Evolutionary conservation across 2,113 vertebrate genomes (phyloP), one percentile per base, ranked within the genome.

Genomic region (Pseudolaguvia tuberculata): DNA sequence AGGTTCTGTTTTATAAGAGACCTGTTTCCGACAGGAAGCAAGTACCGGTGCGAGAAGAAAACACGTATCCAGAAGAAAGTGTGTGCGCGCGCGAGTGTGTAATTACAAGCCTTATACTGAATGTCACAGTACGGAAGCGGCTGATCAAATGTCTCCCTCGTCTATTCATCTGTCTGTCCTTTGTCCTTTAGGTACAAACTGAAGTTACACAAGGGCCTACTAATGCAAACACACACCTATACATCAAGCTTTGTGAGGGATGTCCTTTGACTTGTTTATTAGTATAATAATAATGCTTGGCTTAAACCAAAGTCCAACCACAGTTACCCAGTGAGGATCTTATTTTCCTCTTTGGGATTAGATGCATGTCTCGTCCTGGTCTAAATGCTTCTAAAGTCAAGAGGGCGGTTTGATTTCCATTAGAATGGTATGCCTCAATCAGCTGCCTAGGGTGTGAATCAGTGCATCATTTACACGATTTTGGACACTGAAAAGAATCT

Each of bases 1-100:
- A 48, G 70, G 23, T 31, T 48, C 25, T 52, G 71, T 73, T 62
- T 48, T 13, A n/a, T n/a, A n/a, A n/a, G 47, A 31, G 20, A 35
- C 10, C 57, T 51, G 12, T 23, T 23, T 27, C 2, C 6, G 58
- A 51, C 25, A 35, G 71, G 56, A 59, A 58, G 71, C 42, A 39
- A 18, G 20, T 18, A 53, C 68, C 55, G 68, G 66, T 69, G 66
- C 51, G 47, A 69, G 47, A 52, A 69, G 66, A 69, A 69, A 69
- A 52, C 18, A 51, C 1, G 52, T 56, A 6, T 35, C n/a, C n/a
- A n/a, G n/a, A n/a, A n/a, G n/a, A n/a, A n/a, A n/a, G 31, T 35
- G 31, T 35, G 31, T 35, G 31, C 31, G 31, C 6, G 70, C 4
- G 15, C 56, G 47, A 23, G 52, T 58, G 39, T 23, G 29, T 52